Percentiles rank a stretch among this genome's conserved stretches.
Evolutionary conservation across 2,888 invertebrate species (phyloP).

Genomic region (Beris morrisii): DNA sequence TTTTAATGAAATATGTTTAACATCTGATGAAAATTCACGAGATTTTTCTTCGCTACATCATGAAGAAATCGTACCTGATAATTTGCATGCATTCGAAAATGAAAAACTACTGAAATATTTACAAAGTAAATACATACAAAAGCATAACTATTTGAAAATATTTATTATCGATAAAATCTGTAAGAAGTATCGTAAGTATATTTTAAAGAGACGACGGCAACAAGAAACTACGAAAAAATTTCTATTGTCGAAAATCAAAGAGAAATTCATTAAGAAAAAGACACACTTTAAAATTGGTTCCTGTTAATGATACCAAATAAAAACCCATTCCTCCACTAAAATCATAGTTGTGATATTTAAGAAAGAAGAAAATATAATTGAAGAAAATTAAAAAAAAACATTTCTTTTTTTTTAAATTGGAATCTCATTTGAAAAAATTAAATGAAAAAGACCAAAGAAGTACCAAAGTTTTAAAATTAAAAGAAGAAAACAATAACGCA

Average conservation of each 20-base stretch:
- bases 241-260: conserved; percentile 10
- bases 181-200: conserved; percentile 49
- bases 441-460: too few relatives aligned
- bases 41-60: conserved; percentile 48
- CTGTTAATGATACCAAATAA: not conserved
- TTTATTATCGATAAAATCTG: conserved; percentile 52
- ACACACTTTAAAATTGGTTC: conserved; percentile 14
- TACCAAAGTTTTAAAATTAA: too few relatives aligned
- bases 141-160: conserved; percentile 47
- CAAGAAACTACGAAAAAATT: conserved; percentile 9
- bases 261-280: conserved; percentile 10
- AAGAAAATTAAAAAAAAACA: too few relatives aligned
- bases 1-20: conserved; percentile 23
- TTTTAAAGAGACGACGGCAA: conserved; percentile 38
- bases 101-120: conserved; percentile 52
- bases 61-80: conserved; percentile 53
- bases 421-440: too few relatives aligned
- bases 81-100: conserved; percentile 46
- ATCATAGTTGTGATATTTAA: too few relatives aligned
- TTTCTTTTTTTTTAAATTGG: too few relatives aligned
- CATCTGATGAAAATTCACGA: conserved; percentile 27
- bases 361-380: too few relatives aligned
- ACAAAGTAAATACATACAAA: conserved; percentile 53
- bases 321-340: too few relatives aligned
- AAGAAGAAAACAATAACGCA: too few relatives aligned